These are phyloP conservation scores for Nemoura dubitans DNA, from an alignment of 2,888 invertebrate genomes.

Conservation along the genomic window DNA sequence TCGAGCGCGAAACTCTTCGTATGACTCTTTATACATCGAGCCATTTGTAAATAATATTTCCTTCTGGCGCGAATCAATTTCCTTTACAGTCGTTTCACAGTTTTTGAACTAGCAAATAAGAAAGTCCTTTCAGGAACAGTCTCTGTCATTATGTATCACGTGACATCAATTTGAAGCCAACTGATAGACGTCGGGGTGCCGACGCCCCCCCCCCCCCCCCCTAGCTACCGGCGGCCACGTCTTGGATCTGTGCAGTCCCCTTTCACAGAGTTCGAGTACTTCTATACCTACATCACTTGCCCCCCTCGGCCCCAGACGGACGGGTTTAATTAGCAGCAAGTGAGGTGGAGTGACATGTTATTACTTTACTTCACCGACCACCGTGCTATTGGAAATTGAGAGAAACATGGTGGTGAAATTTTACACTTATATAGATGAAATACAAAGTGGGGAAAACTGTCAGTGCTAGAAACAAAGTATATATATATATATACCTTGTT, in stretches of 20 bases:
- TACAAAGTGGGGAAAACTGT: not conserved
- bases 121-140: not conserved
- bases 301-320: not conserved
- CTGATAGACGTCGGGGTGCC: not conserved
- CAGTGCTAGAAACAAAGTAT: not conserved
- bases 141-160: not conserved
- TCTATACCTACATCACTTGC: not conserved
- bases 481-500: too few species aligned
- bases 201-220: not conserved
- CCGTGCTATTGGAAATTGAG: not conserved
- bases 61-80: not conserved
- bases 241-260: not conserved
- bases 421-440: not conserved
- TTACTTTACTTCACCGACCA: not conserved
- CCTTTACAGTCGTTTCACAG: not conserved
- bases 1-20: too few species aligned
- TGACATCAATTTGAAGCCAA: conserved; percentile 7
- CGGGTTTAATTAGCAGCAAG: not conserved
- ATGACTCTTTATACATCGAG: not conserved
- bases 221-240: not conserved
- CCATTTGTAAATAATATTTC: not conserved
- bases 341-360: not conserved
- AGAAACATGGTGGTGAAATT: not conserved
- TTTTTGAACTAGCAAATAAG: not conserved
- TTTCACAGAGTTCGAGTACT: not conserved